These are phyloP conservation scores for Brassicogethes aeneus DNA, from an alignment of 2,888 invertebrate genomes.

Conservation along the genomic window DNA sequence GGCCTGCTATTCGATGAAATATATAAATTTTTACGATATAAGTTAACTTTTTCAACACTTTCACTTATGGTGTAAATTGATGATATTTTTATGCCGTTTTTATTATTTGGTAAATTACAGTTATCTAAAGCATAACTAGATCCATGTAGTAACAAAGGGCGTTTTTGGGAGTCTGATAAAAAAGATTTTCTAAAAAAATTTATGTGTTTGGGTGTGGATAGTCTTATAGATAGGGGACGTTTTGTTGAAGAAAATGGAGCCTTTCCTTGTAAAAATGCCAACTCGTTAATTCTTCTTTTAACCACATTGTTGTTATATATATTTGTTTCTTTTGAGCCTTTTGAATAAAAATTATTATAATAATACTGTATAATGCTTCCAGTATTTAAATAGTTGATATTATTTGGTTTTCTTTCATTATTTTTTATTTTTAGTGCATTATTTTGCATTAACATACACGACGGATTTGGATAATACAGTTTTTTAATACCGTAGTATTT, in stretches of 20 bases:
- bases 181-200: conserved; percentile 38
- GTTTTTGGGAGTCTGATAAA: conserved; percentile 40
- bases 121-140: conserved; percentile 14
- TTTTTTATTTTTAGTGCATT: conserved; percentile 17
- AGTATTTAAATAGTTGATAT: conserved; percentile 30
- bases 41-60: conserved; percentile 37
- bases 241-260: conserved; percentile 47
- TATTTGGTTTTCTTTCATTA: conserved; percentile 27
- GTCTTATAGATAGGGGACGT: conserved; percentile 40
- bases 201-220: conserved; percentile 39
- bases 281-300: conserved; percentile 28
- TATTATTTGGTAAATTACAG: conserved; percentile 25
- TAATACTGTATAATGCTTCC: conserved; percentile 38
- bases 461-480: conserved; percentile 33
- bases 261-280: conserved; percentile 38
- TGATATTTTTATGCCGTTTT: conserved; percentile 48
- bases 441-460: conserved; percentile 10
- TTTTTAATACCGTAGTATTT: conserved; percentile 27
- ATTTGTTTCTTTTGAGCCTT: conserved; percentile 34
- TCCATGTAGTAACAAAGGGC: conserved; percentile 36
- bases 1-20: conserved; percentile 42
- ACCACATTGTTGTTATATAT: conserved; percentile 37
- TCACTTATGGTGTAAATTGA: conserved; percentile 43
- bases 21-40: conserved; percentile 37
- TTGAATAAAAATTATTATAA: conserved; percentile 38